A percentile compares a stretch with the other conserved stretches of the same genome.
Conservation (phyloP, 1,140 invertebrate genomes). For the Neuroterus valhalla region DNA sequence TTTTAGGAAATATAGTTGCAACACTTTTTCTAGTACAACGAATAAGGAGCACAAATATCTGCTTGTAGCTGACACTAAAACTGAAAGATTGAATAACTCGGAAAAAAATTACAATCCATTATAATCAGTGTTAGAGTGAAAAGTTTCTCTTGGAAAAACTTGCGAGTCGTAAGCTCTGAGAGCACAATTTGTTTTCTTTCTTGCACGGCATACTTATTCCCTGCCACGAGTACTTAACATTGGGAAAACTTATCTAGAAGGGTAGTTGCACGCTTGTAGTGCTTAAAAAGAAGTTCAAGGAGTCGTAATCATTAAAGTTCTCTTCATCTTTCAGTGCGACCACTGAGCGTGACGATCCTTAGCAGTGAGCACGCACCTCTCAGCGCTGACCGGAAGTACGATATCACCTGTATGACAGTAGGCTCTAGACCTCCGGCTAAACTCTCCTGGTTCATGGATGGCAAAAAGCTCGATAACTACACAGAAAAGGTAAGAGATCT, state of each 20-base stretch:
- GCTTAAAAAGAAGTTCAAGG: constrained; percentile 13
- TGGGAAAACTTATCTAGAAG: constrained; percentile 15
- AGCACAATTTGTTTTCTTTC: constrained; percentile 23
- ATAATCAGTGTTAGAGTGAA: constrained; percentile 9
- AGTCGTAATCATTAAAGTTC: constrained; percentile 27
- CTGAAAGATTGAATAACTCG: constrained; percentile 7
- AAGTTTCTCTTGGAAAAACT: constrained; percentile 12
- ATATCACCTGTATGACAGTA: constrained; percentile 85
- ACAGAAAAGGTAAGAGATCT: constrained; percentile 75
- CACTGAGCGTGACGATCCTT: constrained; percentile 84
- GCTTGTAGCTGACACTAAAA: background rate
- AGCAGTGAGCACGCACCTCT: constrained; percentile 84
- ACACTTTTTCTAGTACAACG: too few species aligned
- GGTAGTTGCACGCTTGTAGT: constrained; percentile 4
- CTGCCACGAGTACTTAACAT: constrained; percentile 21
- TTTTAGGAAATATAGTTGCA: too few species aligned
- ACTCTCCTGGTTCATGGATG: constrained; percentile 88
- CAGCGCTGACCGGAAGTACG: constrained; percentile 85
- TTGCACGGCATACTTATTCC: background rate
- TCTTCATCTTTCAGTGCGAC: constrained; percentile 80
- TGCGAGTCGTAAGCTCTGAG: background rate
- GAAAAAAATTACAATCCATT: constrained; percentile 8
- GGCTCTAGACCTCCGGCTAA: constrained; percentile 87
- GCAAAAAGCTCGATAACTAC: constrained; percentile 77
- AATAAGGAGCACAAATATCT: background rate